Base-by-base conservation (phyloP, 2,888 invertebrate genomes). In the Diaphora mendica region DNA sequence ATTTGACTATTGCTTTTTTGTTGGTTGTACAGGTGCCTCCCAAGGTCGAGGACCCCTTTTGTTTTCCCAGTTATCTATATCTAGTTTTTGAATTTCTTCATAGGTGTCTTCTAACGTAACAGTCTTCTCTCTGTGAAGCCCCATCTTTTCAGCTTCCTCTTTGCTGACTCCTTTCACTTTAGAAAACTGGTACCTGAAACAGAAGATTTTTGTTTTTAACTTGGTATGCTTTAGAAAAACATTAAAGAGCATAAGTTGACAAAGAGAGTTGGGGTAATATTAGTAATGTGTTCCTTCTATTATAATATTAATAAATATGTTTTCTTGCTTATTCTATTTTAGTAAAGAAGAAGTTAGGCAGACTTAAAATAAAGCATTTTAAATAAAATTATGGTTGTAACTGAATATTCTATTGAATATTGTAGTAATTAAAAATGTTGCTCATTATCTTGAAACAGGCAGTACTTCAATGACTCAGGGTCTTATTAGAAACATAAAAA, bases 11-110 rank as follows among this genome's bases (percentile, higher is more conserved):
- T 75, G 84, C 85, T 88, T 87, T 71, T 88, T 86, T 26, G 75
- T 78, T 78, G 83, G 74, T 73, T 85, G 78, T 75, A 83, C 81
- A 79, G 87, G 86, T 79, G 97, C 96, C 87, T 99, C 98, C 98
- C 98, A 98, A 0, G 98, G 98, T 72, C 99, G 95, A 9, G 98
- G 98, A 0, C 98, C 98, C 84, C 99, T 95, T 80, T 97, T 97
- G 88, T 98, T 98, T 88, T 98, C 97, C 99, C 99, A 99, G 83
- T 97, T 96, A 80, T 98, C 97, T 82, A 98, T 97, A 89, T 99
- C 97, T 62, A 97, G 91, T 72, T 96, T 91, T 90, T 97, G 96
- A 4, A 98, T 95, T 91, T 97, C 97, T 82, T 98, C 97, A 94
- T 96, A 98, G 82, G 97, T 97, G 59, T 94, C 92, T 91, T 98